Evolutionary conservation across 2,797 vertebrate genomes (phyloP), one percentile per base, ranked within the genome.

Genomic region (Erpetoichthys calabaricus): DNA sequence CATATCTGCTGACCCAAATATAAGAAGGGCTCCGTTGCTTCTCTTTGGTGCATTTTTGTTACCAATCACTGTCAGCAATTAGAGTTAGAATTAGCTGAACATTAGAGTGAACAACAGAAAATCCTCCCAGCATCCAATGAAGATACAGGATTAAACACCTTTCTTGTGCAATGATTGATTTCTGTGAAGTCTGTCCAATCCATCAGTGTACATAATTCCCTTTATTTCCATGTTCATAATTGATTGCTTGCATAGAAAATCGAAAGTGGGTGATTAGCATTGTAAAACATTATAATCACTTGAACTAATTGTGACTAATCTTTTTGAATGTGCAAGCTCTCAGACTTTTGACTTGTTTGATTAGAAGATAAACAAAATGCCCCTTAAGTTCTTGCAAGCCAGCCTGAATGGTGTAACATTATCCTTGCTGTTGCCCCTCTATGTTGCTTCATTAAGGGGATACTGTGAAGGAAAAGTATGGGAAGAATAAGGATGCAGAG

Each of bases 131-230:
- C 57, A 62, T 68, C 68, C 73, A 78, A 68, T 77, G 67, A 68
- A 56, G 51, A 61, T 59, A 67, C 66, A 57, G 66, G 60, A 72
- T 72, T 4, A 62, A 80, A 66, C 63, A 2, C 1, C 62, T 56
- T 70, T 75, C 80, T n/a, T n/a, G n/a, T n/a, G 78, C 75, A 76
- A 63, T 80, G 76, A 82, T 81, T 79, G 81, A 79, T 79, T 76
- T 76, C 81, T 78, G n/a, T 46, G 45, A 77, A 70, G 62, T 59
- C 42, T 51, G 64, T 61, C 73, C 73, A 69, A 66, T 75, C 76
- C 70, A 72, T 80, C 74, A 78, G 59, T 8, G 60, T 65, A 71
- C 71, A 63, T 79, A 66, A 70, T 57, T 53, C 57, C 60, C 56
- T 5, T 7, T 52, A 9, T 57, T 56, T 8, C 25, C 6, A 51